Base-by-base conservation (phyloP, 2,888 invertebrate species). In the Gerris lacustris region DNA sequence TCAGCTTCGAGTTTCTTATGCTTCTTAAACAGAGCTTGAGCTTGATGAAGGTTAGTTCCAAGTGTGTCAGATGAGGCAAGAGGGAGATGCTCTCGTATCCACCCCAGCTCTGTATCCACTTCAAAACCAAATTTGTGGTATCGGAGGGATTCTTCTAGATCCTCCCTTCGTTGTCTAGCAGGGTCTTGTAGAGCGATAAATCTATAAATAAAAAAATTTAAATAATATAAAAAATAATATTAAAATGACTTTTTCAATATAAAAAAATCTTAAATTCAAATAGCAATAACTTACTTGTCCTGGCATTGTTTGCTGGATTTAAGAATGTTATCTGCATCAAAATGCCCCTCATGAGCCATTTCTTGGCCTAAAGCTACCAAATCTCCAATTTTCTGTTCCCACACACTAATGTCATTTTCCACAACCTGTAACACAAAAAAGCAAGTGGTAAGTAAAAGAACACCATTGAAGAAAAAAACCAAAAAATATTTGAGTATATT, bases 121-220 rank as follows among this genome's bases (percentile, higher is more conserved):
- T 96, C 96, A 77, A 96, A 95, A 4, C 90, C 89, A 80, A 96
- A 96, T 80, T 96, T 94, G 81, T 97, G 95, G 79, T 91, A 88
- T 72, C 88, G 86, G 11, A 92, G 82, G 15, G 92, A 89, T 79
- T 94, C 92, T 77, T 94, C 92, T 44, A 99, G 82, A 45, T 89
- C 89, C 69, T 86, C 87, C 7, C 91, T 84, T 63, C 96, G 84
- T 73, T 82, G 82, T 5, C 83, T 83, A 0, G 91, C 88, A 0
- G 93, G 92, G 67, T 86, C 88, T 74, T 87, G 85, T 63, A 97
- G 82, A 45, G 86, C 85, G 74, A 85, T 84, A 76, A 93, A 88
- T 66, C 82, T 83, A 67, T 7, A 74, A 68, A 47, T 44, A 63
- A 17, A 43, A 44, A 17, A 45, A 64, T 43, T 5, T 11, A 15